Base-by-base conservation (phyloP, 2,888 invertebrate genomes). In the Muschampia plurimacula region DNA sequence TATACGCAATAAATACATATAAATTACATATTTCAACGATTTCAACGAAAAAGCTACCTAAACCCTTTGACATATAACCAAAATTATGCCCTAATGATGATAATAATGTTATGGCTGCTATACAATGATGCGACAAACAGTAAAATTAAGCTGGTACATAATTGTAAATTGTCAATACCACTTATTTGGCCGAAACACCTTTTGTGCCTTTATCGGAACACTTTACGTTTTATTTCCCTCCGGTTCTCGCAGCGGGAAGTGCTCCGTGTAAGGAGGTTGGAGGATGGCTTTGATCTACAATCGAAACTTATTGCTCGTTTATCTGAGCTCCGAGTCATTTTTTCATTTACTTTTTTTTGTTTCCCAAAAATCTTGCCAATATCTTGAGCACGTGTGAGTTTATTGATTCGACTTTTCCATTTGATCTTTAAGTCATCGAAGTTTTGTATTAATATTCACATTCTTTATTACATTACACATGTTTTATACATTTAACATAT, bases 271-370 rank as follows among this genome's bases (percentile, higher is more conserved):
- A 57, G 22, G 22, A 22, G 22, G 22, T 22, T 22, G 55, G 55
- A 9, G 9, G 7, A 9, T 9, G 28, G 55, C 55, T 57, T 57
- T 57, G 55, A 57, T 57, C 55, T 57, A 28, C 55, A 57, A 57
- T 57, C n/a, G 55, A 57, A 22, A 57, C 55, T 57, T 55, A 55
- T 55, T 22, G 22, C 55, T 55, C 22, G 22, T 57, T 57, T 57
- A 57, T 28, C 10, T 57, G 41, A 9, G 55, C 12, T 46, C 44
- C 10, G 10, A 46, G 2, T 41, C 5, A 41, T 41, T 46, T 46
- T 46, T 46, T 46, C 44, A 1, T 46, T 46, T 46, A 46, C 44
- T 9, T 12, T 46, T 3, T 12, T 12, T 46, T 46, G 10, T 3
- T 46, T 46, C 12, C 44, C 44, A 12, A 46, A 46, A 46, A 46